These are phyloP conservation scores for Athrips mouffetella DNA, from an alignment of 2,888 invertebrate genomes.

Conservation along the genomic window DNA sequence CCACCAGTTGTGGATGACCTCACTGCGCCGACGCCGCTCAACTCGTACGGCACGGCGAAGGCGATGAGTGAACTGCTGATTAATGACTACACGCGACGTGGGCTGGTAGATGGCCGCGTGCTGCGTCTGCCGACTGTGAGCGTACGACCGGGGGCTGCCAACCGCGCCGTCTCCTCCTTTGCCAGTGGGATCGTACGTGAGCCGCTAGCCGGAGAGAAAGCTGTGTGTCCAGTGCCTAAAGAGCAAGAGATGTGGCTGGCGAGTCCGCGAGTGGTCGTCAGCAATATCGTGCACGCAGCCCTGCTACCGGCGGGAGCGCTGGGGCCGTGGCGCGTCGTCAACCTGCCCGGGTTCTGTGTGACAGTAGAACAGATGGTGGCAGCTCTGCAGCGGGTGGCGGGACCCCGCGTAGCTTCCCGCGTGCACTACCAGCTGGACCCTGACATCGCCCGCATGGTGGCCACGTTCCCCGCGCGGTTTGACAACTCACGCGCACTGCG, in stretches of 20 bases:
- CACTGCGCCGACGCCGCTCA: slow-evolving; percentile 53
- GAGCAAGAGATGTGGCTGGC: slow-evolving; percentile 53
- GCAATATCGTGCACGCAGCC: slow-evolving; percentile 50
- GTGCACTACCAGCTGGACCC: slow-evolving; percentile 46
- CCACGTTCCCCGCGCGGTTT: slow-evolving; percentile 50
- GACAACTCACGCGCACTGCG: slow-evolving; percentile 46
- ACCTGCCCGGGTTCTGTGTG: slow-evolving; percentile 55
- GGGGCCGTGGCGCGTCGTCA: slow-evolving; percentile 47
- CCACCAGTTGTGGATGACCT: slow-evolving; percentile 45
- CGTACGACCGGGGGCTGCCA: slow-evolving; percentile 57
- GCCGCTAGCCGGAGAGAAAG: slow-evolving; percentile 45
- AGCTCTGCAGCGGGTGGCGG: slow-evolving; percentile 49
- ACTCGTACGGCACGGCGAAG: slow-evolving; percentile 61
- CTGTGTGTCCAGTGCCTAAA: slow-evolving; percentile 46
- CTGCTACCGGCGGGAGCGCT: slow-evolving; percentile 35
- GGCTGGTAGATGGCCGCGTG: slow-evolving; percentile 51
- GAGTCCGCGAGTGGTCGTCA: slow-evolving; percentile 50
- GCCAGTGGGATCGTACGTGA: slow-evolving; percentile 64
- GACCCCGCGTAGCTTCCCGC: slow-evolving; percentile 39
- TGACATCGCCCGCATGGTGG: slow-evolving; percentile 44
- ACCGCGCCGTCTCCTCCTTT: slow-evolving; percentile 64
- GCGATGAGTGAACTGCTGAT: slow-evolving; percentile 61
- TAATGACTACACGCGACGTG: slow-evolving; percentile 59
- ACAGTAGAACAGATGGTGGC: slow-evolving; percentile 47
- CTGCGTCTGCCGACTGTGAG: slow-evolving; percentile 62